phyloP scores from a whole-genome alignment of 2,113 vertebrate species.

The Rhizomys pruinosus region DNA sequence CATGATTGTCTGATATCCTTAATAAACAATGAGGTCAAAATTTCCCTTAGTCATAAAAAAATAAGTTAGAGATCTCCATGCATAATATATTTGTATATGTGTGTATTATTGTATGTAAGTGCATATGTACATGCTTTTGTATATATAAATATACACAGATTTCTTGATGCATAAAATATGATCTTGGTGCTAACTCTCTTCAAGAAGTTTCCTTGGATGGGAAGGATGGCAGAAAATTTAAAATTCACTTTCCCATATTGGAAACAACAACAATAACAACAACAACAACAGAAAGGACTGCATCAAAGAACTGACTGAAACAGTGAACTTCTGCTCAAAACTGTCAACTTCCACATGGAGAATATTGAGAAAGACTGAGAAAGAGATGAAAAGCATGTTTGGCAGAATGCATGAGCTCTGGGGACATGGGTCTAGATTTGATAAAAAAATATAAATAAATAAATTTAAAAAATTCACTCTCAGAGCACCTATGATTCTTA shows the following conservation, averaged over 20 bases:
- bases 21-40: background rate
- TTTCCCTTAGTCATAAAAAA: background rate
- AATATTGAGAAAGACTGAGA: too few relatives aligned
- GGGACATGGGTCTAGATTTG: too few relatives aligned
- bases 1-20: background rate
- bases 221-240: background rate
- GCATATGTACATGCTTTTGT: background rate
- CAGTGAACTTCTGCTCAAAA: too few relatives aligned
- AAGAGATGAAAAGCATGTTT: too few relatives aligned
- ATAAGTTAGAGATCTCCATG: background rate
- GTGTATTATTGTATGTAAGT: background rate
- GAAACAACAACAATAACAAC: too few relatives aligned
- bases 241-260: too few relatives aligned
- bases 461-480: too few relatives aligned
- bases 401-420: too few relatives aligned
- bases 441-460: too few relatives aligned
- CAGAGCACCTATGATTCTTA: background rate
- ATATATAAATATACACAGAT: background rate
- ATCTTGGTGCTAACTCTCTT: background rate
- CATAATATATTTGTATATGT: background rate
- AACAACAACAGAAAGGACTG: too few relatives aligned
- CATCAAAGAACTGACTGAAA: too few relatives aligned
- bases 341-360: too few relatives aligned
- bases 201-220: background rate
- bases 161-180: background rate